These are phyloP conservation scores for Chascanopsetta lugubris DNA, from an alignment of 2,113 vertebrate species.

Conservation along the genomic window DNA sequence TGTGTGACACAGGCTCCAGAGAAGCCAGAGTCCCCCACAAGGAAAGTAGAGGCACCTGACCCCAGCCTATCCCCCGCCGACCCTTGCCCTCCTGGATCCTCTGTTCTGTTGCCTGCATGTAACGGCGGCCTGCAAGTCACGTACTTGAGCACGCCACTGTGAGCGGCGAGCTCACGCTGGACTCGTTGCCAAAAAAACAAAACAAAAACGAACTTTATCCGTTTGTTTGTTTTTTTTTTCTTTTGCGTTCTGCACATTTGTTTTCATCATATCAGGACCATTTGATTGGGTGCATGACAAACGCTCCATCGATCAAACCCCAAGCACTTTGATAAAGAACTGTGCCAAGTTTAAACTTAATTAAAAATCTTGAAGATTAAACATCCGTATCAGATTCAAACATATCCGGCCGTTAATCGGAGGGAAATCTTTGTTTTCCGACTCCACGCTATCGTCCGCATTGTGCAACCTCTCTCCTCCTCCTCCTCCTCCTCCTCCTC, in stretches of 20 bases:
- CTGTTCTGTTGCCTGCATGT: slow-evolving; percentile 78
- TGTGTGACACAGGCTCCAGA: slow-evolving; percentile 82
- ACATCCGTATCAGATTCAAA: slow-evolving; percentile 50
- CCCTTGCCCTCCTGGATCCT: slow-evolving; percentile 73
- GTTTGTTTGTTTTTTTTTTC: background rate
- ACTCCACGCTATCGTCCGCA: slow-evolving; percentile 41
- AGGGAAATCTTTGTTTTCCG: slow-evolving; percentile 37
- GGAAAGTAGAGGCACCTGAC: slow-evolving; percentile 82
- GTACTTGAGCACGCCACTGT: slow-evolving; percentile 78
- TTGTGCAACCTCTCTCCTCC: slow-evolving; percentile 47
- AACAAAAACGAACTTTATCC: too few species aligned
- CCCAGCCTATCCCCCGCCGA: slow-evolving; percentile 69
- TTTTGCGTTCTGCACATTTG: slow-evolving; percentile 15
- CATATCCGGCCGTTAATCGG: slow-evolving; percentile 50
- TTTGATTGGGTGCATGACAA: slow-evolving; percentile 4
- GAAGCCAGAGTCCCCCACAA: slow-evolving; percentile 83
- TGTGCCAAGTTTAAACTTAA: slow-evolving; percentile 36
- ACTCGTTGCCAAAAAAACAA: too few species aligned
- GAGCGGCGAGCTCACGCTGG: slow-evolving; percentile 36
- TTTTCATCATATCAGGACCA: background rate
- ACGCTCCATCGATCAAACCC: slow-evolving; percentile 8
- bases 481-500: slow-evolving; percentile 39
- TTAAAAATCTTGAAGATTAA: slow-evolving; percentile 51
- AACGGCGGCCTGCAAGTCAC: slow-evolving; percentile 78
- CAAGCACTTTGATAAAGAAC: slow-evolving; percentile 47